Base-by-base conservation (phyloP, 2,797 vertebrate genomes). In the Rhincodon typus region DNA sequence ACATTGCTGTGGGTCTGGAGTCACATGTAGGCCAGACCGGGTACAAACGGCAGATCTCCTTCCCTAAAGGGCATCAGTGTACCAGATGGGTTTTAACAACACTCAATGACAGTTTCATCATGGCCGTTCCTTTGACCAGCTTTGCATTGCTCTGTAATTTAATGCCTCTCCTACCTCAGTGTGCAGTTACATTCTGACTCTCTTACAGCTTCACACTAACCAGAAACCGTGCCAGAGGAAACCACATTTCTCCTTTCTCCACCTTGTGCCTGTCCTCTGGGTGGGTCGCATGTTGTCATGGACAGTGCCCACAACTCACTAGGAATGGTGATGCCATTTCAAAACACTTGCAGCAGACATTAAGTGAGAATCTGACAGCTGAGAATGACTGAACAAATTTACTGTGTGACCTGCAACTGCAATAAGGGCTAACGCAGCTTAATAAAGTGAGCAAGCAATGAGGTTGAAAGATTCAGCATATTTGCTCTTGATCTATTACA, bases 401-500 rank as follows among this genome's bases (percentile, higher is more conserved):
- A 66, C 88, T 21, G 57, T 66, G 25, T 66, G 62, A 91, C 88
- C 88, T 91, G 57, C 57, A 62, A 66, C 53, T 62, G 0, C 27
- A 12, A 34, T 88, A 46, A 30, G 86, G 25, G 46, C 46, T 62
- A 91, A 34, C 62, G 62, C 88, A 66, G 88, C 88, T 66, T 91
- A 91, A 66, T 91, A 91, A 91, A 66, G 53, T 91, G 88, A 91
- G 88, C 57, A n/a, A n/a, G 62, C 25, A 66, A 30, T n/a, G 62
- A 13, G 13, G 53, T 30, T 91, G 53, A 8, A 91, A 91, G 88
- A 66, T 66, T 23, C 88, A 19, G 57, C 21, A 34, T 12, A 91
- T 13, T 66, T 34, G 21, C 19, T 66, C 27, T 57, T 21, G 6
- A 66, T 34, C 27, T 66, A 91, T 91, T 66, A 38, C 53, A 34